phyloP scores from a whole-genome alignment of 2,797 vertebrate genomes.

The Chloroceryle inda region DNA sequence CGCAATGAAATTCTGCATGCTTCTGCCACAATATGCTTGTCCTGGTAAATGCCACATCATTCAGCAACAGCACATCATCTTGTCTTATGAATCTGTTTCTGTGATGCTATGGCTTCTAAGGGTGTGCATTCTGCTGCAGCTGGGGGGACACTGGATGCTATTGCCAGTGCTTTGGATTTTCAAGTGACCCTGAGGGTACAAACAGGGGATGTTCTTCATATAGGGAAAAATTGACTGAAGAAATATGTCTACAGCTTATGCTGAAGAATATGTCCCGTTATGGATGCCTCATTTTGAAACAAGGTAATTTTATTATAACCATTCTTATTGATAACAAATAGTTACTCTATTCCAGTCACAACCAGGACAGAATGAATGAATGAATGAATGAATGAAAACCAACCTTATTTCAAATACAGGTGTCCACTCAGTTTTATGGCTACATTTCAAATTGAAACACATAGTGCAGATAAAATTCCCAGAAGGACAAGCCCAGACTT shows the following conservation, averaged over 20 bases:
- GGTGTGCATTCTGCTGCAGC: background rate
- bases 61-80: background rate
- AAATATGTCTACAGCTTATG: background rate
- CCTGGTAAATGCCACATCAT: background rate
- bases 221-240: background rate
- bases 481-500: background rate
- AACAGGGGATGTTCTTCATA: background rate
- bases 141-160: background rate
- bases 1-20: background rate
- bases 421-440: background rate
- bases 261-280: rapidly evolving
- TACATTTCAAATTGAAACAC: background rate
- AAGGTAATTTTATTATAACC: background rate
- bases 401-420: background rate
- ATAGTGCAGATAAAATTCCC: background rate
- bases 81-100: background rate
- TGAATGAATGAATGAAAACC: background rate
- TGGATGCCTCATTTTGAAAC: background rate
- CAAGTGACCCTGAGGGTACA: background rate
- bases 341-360: background rate
- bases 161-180: background rate
- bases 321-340: background rate
- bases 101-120: background rate
- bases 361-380: background rate
- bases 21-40: background rate